Conservation (phyloP, 2,113 vertebrate genomes). For the Calyptommatus sinebrachiatus region DNA sequence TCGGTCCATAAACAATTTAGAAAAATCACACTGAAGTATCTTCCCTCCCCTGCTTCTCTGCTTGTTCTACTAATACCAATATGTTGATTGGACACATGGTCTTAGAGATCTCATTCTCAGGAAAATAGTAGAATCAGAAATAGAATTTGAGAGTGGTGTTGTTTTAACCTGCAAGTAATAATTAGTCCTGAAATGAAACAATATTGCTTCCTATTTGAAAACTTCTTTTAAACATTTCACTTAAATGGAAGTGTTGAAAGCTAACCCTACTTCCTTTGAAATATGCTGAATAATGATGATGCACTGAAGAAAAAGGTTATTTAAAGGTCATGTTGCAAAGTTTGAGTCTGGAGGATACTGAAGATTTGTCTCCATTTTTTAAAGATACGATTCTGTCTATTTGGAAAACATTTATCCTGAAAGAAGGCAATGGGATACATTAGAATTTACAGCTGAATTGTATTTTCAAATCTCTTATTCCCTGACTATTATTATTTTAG, state of each 20-base stretch:
- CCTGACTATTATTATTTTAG: background rate
- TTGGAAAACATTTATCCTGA: background rate
- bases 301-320: conserved; percentile 14
- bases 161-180: conserved; percentile 45
- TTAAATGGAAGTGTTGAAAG: conserved; percentile 40
- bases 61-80: background rate
- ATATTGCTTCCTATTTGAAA: conserved; percentile 31
- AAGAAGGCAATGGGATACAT: background rate
- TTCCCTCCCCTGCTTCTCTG: too few species aligned
- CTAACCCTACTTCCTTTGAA: conserved; percentile 22
- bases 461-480: background rate
- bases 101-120: background rate
- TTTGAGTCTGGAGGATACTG: background rate
- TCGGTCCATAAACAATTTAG: too few species aligned
- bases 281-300: conserved; percentile 29
- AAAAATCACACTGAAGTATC: too few species aligned
- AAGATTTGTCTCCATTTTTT: background rate
- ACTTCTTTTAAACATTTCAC: conserved; percentile 7
- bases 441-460: background rate
- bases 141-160: conserved; percentile 38
- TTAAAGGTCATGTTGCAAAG: conserved; percentile 29
- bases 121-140: conserved; percentile 44
- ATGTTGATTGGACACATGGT: background rate
- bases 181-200: conserved; percentile 35
- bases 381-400: background rate